phyloP scores from a whole-genome alignment of 2,113 vertebrate species.

The Ammodytes marinus region DNA sequence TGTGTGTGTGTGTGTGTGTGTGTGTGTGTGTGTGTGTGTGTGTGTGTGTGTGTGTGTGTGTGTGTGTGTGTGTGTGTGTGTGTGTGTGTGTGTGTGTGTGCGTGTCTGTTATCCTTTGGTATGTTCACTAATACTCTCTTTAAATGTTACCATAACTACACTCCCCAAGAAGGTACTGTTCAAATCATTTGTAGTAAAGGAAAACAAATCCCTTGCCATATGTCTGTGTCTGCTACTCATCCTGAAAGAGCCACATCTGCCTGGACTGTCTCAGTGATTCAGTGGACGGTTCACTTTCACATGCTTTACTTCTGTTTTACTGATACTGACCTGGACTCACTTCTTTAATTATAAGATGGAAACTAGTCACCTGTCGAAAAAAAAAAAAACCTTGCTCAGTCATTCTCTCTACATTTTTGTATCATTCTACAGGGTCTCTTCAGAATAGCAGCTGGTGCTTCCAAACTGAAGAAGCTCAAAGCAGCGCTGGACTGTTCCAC shows the following conservation, averaged over 20 bases:
- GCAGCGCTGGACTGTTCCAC: constrained; percentile 97
- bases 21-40: constrained; percentile 1
- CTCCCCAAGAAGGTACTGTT: constrained; percentile 32
- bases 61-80: constrained; percentile 11
- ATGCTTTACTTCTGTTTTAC: constrained; percentile 60
- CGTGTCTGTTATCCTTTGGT: constrained; percentile 68
- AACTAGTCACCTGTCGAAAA: constrained; percentile 38
- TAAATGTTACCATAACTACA: constrained; percentile 39
- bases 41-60: constrained; percentile 27
- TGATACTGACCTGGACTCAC: constrained; percentile 10
- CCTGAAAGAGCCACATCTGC: constrained; percentile 39
- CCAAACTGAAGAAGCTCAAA: constrained; percentile 98
- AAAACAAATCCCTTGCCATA: constrained; percentile 19
- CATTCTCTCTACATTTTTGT: not conserved
- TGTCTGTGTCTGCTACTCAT: constrained; percentile 27
- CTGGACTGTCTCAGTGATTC: constrained; percentile 16
- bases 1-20: constrained; percentile 30
- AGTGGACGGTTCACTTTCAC: not conserved
- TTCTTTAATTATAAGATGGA: constrained; percentile 53
- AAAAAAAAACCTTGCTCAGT: not conserved
- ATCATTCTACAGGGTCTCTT: constrained; percentile 90
- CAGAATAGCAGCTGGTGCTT: constrained; percentile 96
- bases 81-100: constrained; percentile 19
- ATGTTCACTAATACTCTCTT: constrained; percentile 44
- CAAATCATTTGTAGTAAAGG: constrained; percentile 33